Conservation (phyloP, 2,113 vertebrate species). For the Melanocharis versteri region DNA sequence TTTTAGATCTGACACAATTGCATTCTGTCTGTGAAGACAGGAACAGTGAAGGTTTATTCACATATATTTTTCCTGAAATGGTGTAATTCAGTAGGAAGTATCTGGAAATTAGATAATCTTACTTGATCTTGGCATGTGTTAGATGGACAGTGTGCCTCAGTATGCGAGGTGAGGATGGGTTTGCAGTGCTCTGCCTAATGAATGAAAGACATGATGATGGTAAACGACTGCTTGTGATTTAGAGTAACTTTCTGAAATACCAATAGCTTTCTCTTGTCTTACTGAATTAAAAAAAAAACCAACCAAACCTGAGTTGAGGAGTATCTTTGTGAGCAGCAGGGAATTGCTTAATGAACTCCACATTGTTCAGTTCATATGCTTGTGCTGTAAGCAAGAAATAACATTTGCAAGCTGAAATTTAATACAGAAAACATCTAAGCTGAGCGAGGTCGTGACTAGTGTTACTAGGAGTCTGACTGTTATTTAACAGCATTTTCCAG, state of each 20-base stretch:
- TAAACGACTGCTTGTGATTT: not conserved
- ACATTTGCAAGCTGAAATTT: not conserved
- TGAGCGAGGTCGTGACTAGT: not conserved
- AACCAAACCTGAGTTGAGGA: not conserved
- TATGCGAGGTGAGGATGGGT: accelerated
- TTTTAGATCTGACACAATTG: not conserved
- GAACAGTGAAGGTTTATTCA: not conserved
- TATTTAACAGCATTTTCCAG: not conserved
- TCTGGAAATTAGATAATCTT: not conserved
- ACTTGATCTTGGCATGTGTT: not conserved
- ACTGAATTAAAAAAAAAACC: not conserved
- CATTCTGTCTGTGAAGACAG: not conserved
- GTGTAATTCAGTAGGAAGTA: not conserved
- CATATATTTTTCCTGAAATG: not conserved
- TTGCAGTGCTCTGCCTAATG: not conserved
- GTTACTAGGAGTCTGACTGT: not conserved
- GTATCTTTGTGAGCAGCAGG: not conserved
- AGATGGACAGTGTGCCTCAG: not conserved
- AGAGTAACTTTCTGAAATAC: not conserved
- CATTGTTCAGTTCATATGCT: not conserved
- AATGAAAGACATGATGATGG: not conserved
- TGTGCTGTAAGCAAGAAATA: not conserved
- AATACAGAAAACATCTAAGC: not conserved
- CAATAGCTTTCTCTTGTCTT: not conserved
- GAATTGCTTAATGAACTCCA: not conserved